Conservation (phyloP, 2,888 invertebrate genomes). For the Xiphydria camelus region DNA sequence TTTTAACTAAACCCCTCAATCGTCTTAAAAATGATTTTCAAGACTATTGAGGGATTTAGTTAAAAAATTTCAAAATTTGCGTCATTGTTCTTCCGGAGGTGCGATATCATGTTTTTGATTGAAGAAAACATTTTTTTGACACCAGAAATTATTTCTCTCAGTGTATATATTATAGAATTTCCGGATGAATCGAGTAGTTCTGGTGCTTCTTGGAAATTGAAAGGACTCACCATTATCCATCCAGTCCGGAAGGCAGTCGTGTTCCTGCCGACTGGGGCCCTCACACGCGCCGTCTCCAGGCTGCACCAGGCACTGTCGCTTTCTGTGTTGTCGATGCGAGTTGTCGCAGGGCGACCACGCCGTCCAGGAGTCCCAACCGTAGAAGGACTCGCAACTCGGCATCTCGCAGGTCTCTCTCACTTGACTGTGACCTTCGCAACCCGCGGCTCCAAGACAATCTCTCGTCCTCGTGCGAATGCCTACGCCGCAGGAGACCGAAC, state of each 20-base stretch:
- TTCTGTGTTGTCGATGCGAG: constrained; percentile 70
- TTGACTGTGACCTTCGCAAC: constrained; percentile 67
- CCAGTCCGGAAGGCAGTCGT: constrained; percentile 62
- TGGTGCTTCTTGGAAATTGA: too few relatives aligned
- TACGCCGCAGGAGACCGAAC: constrained; percentile 74
- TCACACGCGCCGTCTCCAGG: constrained; percentile 67
- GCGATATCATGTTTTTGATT: too few relatives aligned
- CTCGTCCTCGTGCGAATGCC: constrained; percentile 72
- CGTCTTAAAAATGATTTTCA: too few relatives aligned
- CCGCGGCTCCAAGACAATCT: constrained; percentile 61
- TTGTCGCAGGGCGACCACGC: constrained; percentile 70
- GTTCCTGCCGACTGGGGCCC: constrained; percentile 70
- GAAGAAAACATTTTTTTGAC: too few relatives aligned
- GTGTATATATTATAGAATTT: too few relatives aligned
- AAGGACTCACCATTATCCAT: constrained; percentile 49
- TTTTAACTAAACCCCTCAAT: too few relatives aligned
- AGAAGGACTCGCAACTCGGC: constrained; percentile 69
- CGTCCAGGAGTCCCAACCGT: constrained; percentile 78
- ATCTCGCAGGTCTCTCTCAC: constrained; percentile 73
- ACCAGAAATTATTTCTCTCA: too few relatives aligned
- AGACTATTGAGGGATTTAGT: too few relatives aligned
- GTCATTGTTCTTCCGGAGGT: too few relatives aligned
- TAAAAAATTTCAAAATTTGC: too few relatives aligned
- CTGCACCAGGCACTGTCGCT: constrained; percentile 67
- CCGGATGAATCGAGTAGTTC: too few relatives aligned